phyloP scores from a whole-genome alignment of 2,113 vertebrate genomes.

The Callorhinus ursinus region DNA sequence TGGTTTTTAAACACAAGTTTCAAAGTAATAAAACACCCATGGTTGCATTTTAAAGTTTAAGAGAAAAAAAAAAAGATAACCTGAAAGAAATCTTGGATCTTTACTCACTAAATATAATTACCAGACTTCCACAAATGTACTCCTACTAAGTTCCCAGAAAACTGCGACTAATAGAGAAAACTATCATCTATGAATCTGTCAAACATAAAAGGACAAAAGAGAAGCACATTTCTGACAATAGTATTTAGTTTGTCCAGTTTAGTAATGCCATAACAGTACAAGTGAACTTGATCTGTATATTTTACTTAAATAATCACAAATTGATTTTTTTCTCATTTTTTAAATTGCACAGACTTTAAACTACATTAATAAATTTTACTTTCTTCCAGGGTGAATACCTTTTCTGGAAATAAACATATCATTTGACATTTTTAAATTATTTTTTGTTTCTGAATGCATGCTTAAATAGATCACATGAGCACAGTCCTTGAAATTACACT shows the following conservation, averaged over 20 bases:
- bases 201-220: slow-evolving; percentile 58
- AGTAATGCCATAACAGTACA: slow-evolving; percentile 34
- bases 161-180: slow-evolving; percentile 1
- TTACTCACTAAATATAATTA: slow-evolving; percentile 25
- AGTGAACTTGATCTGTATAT: slow-evolving; percentile 34
- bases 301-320: slow-evolving; percentile 57
- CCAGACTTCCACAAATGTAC: slow-evolving; percentile 21
- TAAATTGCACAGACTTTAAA: slow-evolving; percentile 66
- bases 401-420: slow-evolving; percentile 66
- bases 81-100: slow-evolving; percentile 20
- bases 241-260: slow-evolving; percentile 55
- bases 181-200: slow-evolving; percentile 41
- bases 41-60: slow-evolving; percentile 30
- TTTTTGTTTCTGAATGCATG: slow-evolving; percentile 73
- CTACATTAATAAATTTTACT: slow-evolving; percentile 57
- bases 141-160: slow-evolving; percentile 47
- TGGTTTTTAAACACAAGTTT: neutral
- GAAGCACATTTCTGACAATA: slow-evolving; percentile 61
- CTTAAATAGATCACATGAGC: slow-evolving; percentile 68
- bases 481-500: slow-evolving; percentile 74
- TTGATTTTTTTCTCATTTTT: slow-evolving; percentile 48
- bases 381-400: slow-evolving; percentile 59
- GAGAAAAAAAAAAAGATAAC: neutral
- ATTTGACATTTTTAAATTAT: slow-evolving; percentile 46
- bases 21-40: slow-evolving; percentile 17